A percentile compares a stretch with the other conserved stretches of the same genome.
Evolutionary conservation across 2,888 invertebrate genomes (phyloP).

Genomic region (Sphaeridia pumilis): DNA sequence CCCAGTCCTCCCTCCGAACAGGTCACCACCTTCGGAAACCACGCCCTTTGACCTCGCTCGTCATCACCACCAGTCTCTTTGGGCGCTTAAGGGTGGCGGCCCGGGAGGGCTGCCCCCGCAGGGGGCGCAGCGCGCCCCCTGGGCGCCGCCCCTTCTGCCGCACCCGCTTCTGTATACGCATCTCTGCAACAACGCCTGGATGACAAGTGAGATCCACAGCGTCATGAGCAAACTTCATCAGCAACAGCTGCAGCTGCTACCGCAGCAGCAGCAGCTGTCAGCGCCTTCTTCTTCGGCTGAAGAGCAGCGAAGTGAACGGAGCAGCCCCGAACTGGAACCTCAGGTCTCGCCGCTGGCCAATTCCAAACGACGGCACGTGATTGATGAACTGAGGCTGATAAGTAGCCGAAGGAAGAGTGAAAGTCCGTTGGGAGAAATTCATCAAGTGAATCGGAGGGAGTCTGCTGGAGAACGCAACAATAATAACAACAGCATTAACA

Average conservation of each 20-base stretch:
- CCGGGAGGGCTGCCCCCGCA: neutral
- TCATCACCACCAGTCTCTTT: slow-evolving; percentile 30
- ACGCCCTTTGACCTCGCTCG: slow-evolving; percentile 31
- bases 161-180: slow-evolving; percentile 35
- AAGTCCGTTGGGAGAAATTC: slow-evolving; percentile 20
- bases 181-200: slow-evolving; percentile 35
- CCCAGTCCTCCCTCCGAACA: slow-evolving; percentile 4
- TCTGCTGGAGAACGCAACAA: slow-evolving; percentile 16
- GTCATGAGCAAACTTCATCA: slow-evolving; percentile 34
- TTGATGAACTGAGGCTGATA: slow-evolving; percentile 32
- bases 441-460: neutral
- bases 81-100: slow-evolving; percentile 16
- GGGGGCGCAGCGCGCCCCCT: neutral
- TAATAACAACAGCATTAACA: slow-evolving; percentile 1
- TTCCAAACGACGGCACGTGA: slow-evolving; percentile 25
- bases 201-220: slow-evolving; percentile 35
- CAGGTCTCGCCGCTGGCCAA: neutral
- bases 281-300: neutral
- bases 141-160: slow-evolving; percentile 24
- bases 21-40: slow-evolving; percentile 10
- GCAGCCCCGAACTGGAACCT: neutral
- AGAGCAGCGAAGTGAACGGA: neutral
- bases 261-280: slow-evolving; percentile 16
- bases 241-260: slow-evolving; percentile 32
- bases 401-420: slow-evolving; percentile 20